Base-by-base conservation (phyloP, 2,888 invertebrate species). In the Habroteleia sp. region DNA sequence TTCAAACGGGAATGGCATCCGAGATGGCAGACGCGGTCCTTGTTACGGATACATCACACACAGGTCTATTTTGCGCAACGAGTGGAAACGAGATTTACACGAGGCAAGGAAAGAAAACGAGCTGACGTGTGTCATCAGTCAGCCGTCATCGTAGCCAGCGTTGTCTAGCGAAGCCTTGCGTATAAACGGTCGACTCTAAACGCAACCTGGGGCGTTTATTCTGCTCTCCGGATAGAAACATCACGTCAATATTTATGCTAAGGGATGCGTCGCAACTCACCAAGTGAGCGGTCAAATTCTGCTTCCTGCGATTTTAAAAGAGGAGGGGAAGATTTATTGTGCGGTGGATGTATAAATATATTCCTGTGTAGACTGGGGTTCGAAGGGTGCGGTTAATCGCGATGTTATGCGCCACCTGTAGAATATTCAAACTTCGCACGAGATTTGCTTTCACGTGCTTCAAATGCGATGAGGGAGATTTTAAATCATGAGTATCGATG, bases 121-220 rank as follows among this genome's bases (percentile, higher is more conserved):
- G 69, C 54, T 77, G 79, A 81, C 80, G 79, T 41, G 62, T 69
- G 76, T 80, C 77, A 79, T 82, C 81, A 82, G 81, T 83, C 80
- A 78, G 77, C 62, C 77, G 79, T 78, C 79, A 78, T 25, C 71
- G 39, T 23, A 31, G 31, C 37, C 35, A 39, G 11, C 33, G 20
- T 44, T 29, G 75, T 78, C 77, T 44, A 37, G 79, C 74, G 46
- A 58, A 79, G 74, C 71, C 68, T 66, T 62, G 25, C 41, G 56
- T 17, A 2, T 8, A 37, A 54, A 48, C 41, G 29, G 46, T 71
- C 73, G 23, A 41, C 54, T 54, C 65, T 46, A 41, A 65, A 46
- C 54, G 11, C 52, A 8, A 65, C 42, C 65, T 20, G 41, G 17
- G 63, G 63, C 50, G 63, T 50, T 60, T 60, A 46, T 46, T 46